Evolutionary conservation across 92 coral and sea anemone species (phyloP).

Genomic region (Porites lobata): DNA sequence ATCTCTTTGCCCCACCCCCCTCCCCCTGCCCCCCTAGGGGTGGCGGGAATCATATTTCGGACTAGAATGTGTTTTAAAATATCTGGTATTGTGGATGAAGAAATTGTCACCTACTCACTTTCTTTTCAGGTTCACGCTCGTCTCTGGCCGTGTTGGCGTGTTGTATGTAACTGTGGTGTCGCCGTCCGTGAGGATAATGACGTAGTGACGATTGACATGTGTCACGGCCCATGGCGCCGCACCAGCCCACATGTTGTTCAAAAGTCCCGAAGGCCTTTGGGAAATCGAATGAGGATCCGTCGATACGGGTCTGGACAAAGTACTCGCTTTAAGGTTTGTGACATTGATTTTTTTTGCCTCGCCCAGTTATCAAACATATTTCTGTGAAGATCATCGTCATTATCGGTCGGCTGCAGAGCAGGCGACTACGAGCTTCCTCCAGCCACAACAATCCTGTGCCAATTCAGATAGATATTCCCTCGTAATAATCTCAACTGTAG

Average conservation of each 20-base stretch:
- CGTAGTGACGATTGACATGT: slow-evolving; percentile 87
- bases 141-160: slow-evolving; percentile 94
- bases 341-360: background rate
- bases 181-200: slow-evolving; percentile 87
- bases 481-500: too few species aligned
- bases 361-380: background rate
- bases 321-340: slow-evolving; percentile 76
- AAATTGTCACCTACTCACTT: background rate
- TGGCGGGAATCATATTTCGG: too few species aligned
- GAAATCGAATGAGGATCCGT: slow-evolving; percentile 72
- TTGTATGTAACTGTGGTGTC: slow-evolving; percentile 92
- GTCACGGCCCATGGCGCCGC: slow-evolving; percentile 79
- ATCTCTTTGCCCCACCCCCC: too few species aligned
- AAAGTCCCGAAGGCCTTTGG: slow-evolving; percentile 76
- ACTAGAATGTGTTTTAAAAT: background rate
- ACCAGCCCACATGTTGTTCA: slow-evolving; percentile 83
- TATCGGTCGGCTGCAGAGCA: too few species aligned
- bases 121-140: slow-evolving; percentile 83
- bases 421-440: too few species aligned
- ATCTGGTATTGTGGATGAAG: background rate
- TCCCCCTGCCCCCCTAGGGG: too few species aligned
- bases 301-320: slow-evolving; percentile 75
- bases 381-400: too few species aligned
- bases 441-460: too few species aligned
- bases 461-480: too few species aligned